Percentiles rank a stretch among this genome's conserved stretches.
These are phyloP conservation scores for Cataglyphis rosenhaueri DNA, from an alignment of 2,888 invertebrate species.

Conservation along the genomic window DNA sequence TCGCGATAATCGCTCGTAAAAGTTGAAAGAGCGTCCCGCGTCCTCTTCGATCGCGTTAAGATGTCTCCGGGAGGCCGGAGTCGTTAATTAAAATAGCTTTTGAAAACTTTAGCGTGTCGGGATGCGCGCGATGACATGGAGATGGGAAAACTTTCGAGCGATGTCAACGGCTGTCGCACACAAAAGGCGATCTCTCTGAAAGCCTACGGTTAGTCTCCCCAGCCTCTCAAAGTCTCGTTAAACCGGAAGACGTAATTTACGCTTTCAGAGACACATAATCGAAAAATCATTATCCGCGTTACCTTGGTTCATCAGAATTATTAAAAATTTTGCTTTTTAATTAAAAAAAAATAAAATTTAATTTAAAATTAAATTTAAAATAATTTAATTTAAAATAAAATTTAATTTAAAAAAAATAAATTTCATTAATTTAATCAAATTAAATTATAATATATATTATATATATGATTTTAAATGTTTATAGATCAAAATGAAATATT, in stretches of 20 bases:
- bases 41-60: slow-evolving; percentile 23
- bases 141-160: slow-evolving; percentile 63
- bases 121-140: slow-evolving; percentile 21
- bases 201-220: not conserved
- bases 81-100: slow-evolving; percentile 67
- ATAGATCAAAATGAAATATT: not conserved
- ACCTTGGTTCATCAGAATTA: slow-evolving; percentile 42
- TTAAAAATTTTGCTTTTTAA: slow-evolving; percentile 26
- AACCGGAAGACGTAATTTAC: slow-evolving; percentile 34
- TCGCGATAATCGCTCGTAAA: slow-evolving; percentile 42
- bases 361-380: slow-evolving; percentile 1
- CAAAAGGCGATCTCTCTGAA: slow-evolving; percentile 18
- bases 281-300: slow-evolving; percentile 15
- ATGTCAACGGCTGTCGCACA: slow-evolving; percentile 50
- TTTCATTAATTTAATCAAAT: slow-evolving; percentile 8
- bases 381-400: too few species aligned
- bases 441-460: not conserved
- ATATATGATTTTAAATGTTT: not conserved
- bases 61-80: not conserved
- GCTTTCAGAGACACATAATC: slow-evolving; percentile 9
- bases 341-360: not conserved
- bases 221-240: slow-evolving; percentile 44
- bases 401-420: not conserved
- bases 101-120: slow-evolving; percentile 50
- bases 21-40: slow-evolving; percentile 8